phyloP scores from a whole-genome alignment of 1,140 invertebrate species.

The Goniozus legneri region DNA sequence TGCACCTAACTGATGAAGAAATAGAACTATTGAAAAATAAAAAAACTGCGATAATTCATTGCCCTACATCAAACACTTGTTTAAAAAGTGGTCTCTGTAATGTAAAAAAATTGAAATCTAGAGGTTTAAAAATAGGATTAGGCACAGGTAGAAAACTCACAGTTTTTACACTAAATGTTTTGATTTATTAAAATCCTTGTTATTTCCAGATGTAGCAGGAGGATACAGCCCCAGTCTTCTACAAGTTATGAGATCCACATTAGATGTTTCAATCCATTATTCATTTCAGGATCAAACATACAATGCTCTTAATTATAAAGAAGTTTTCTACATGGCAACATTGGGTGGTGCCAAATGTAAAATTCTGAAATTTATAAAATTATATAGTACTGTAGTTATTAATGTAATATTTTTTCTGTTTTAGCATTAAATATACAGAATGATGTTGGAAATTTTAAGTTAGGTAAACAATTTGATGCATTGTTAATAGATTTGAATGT shows the following conservation, averaged over 20 bases:
- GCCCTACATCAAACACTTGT: conserved; percentile 81
- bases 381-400: conserved; percentile 9
- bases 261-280: conserved; percentile 71
- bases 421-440: conserved; percentile 71
- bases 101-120: conserved; percentile 62
- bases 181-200: conserved; percentile 11
- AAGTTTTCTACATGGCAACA: conserved; percentile 82
- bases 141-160: conserved; percentile 68
- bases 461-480: conserved; percentile 85
- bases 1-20: conserved; percentile 72
- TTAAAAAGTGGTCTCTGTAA: conserved; percentile 83
- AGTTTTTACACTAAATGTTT: conserved; percentile 9
- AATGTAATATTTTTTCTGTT: conserved; percentile 26
- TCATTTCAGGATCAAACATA: conserved; percentile 53
- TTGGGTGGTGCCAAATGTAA: conserved; percentile 78
- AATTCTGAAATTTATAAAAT: conserved; percentile 6
- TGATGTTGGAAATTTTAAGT: conserved; percentile 73
- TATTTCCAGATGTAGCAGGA: conserved; percentile 74
- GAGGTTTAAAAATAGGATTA: conserved; percentile 73
- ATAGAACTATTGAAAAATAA: conserved; percentile 62
- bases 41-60: conserved; percentile 73
- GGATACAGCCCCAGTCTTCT: conserved; percentile 75
- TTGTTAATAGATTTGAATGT: conserved; percentile 64
- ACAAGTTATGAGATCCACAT: conserved; percentile 68
- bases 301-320: conserved; percentile 65